Base-by-base conservation (phyloP, 2,888 invertebrate genomes). In the Axea sp. region DNA sequence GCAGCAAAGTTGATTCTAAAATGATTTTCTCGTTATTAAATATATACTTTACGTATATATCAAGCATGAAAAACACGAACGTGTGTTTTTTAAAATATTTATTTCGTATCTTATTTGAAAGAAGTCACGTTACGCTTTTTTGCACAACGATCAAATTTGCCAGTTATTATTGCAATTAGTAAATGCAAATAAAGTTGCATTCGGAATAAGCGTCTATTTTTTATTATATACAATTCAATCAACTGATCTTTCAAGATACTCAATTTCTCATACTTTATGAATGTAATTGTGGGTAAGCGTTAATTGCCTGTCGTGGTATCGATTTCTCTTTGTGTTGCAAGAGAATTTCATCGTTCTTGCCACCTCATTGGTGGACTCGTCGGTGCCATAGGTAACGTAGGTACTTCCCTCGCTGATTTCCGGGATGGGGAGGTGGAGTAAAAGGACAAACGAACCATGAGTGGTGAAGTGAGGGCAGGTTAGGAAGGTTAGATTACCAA, bases 391-490 rank as follows among this genome's bases (percentile, higher is more conserved):
- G 73, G 64, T 74, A 73, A 53, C 67, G 67, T 67, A 73, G 71
- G 73, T 68, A 67, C 73, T 76, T 76, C 74, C 76, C 76, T 73
- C 74, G 71, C 64, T 75, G 72, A 76, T 76, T 76, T 76, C 69
- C 60, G 73, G 73, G 49, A 76, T 64, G 49, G 65, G 45, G 73
- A 69, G 76, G 76, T 69, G 76, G 76, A 75, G 76, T 75, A 75
- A 76, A 75, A 75, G 76, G 76, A 73, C 75, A 65, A 72, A 57
- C 76, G 68, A 71, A 64, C 69, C 73, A 68, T 73, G 73, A 69
- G 64, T 69, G 69, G 76, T 22, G 76, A 74, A 62, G 74, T 68
- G 73, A 72, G 53, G 67, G 51, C 45, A 60, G 71, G 68, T 64
- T 71, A 71, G 71, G 72, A 37, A 72, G 72, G 75, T 68, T 76